Percentiles rank a stretch among this genome's conserved stretches.
phyloP scores from a whole-genome alignment of 2,113 vertebrate genomes.

The Sorex araneus region DNA sequence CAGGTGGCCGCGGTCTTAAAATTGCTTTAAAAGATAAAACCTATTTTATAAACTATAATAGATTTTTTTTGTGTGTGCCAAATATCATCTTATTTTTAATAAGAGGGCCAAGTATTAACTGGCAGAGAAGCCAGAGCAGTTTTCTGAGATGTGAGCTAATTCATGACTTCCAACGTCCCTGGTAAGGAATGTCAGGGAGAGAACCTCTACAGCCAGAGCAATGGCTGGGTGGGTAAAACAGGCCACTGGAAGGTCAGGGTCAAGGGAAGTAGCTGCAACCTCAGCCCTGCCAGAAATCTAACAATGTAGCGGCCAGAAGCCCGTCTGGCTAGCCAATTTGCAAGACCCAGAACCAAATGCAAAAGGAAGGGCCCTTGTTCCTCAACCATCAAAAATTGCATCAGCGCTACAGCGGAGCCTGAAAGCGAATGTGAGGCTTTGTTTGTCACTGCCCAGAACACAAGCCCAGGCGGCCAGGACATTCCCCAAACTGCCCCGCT shows the following conservation, averaged over 20 bases:
- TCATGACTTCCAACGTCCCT: not conserved
- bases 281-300: not conserved
- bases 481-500: not conserved
- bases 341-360: not conserved
- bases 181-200: not conserved
- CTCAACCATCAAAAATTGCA: slow-evolving; percentile 25
- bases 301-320: slow-evolving; percentile 46
- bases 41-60: not conserved
- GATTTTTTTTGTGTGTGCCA: not conserved
- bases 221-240: not conserved
- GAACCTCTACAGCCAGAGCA: not conserved
- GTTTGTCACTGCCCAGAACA: not conserved
- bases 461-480: not conserved
- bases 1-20: not conserved
- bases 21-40: not conserved
- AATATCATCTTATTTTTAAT: not conserved
- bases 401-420: not conserved
- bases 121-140: not conserved
- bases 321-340: not conserved
- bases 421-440: not conserved
- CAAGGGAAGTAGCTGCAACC: slow-evolving; percentile 32
- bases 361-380: not conserved
- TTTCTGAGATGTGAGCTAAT: not conserved
- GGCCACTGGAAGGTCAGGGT: slow-evolving; percentile 60
- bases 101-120: slow-evolving; percentile 5